phyloP scores from a whole-genome alignment of 1,140 invertebrate species.

The Littorina saxatilis region DNA sequence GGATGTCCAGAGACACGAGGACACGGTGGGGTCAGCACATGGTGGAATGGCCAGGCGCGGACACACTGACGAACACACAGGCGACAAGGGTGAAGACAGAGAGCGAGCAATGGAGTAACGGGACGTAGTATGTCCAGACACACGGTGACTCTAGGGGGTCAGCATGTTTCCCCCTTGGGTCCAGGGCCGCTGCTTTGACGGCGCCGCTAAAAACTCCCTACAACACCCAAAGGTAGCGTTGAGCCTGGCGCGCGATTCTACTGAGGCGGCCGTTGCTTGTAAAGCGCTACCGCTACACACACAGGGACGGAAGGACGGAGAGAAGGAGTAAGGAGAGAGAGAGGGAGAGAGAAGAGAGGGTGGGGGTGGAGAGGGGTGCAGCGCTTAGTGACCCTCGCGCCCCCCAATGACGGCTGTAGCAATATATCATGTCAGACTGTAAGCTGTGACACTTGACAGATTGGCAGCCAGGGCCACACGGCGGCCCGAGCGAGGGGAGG shows the following conservation, averaged over 20 bases:
- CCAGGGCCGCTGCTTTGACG: not conserved
- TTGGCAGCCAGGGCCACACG: slow-evolving; percentile 58
- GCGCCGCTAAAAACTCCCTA: slow-evolving; percentile 4
- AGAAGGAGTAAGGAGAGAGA: not conserved
- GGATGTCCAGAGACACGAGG: too few relatives aligned
- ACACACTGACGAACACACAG: too few relatives aligned
- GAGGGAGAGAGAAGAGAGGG: too few relatives aligned
- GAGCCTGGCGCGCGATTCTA: not conserved
- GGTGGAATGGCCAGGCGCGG: too few relatives aligned
- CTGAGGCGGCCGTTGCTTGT: not conserved
- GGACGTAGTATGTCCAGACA: not conserved
- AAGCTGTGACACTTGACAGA: slow-evolving; percentile 72
- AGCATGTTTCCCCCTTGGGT: not conserved
- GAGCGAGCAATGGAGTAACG: too few relatives aligned
- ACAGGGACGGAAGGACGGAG: not conserved
- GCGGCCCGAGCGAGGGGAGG: slow-evolving; percentile 13
- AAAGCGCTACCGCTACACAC: not conserved
- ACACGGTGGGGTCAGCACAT: too few relatives aligned
- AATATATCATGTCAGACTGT: slow-evolving; percentile 70
- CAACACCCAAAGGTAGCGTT: not conserved
- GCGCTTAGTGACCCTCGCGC: slow-evolving; percentile 51
- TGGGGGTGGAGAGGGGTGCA: not conserved
- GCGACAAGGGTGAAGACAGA: too few relatives aligned
- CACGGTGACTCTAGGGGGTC: slow-evolving; percentile 1
- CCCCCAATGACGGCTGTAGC: slow-evolving; percentile 61